Conservation (phyloP, 2,888 invertebrate species). For the Amitus sp. region DNA sequence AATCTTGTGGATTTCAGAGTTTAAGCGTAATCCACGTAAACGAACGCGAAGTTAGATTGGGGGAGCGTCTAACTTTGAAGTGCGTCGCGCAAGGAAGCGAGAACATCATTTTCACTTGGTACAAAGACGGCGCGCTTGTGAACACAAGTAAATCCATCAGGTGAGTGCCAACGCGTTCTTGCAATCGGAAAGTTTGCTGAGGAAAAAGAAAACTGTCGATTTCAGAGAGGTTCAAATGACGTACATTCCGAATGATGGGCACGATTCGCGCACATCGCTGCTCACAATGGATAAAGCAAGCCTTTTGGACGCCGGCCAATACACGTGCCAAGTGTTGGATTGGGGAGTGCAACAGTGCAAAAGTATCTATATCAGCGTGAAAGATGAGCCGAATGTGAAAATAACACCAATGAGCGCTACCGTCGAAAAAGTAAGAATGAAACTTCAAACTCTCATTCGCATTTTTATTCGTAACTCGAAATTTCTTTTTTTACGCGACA, state of each 20-base stretch:
- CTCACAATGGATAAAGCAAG: conserved; percentile 78
- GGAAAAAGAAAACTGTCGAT: background rate
- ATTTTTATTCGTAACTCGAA: too few relatives aligned
- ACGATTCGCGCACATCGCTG: conserved; percentile 73
- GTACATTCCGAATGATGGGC: conserved; percentile 66
- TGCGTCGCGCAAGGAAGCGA: conserved; percentile 83
- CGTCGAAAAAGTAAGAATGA: conserved; percentile 73
- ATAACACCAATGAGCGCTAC: conserved; percentile 78
- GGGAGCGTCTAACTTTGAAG: conserved; percentile 80
- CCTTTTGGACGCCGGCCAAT: conserved; percentile 78
- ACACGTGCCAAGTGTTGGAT: conserved; percentile 82
- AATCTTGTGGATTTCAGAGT: too few relatives aligned
- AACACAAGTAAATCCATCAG: conserved; percentile 80
- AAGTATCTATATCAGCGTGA: conserved; percentile 71
- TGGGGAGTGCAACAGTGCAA: conserved; percentile 77
- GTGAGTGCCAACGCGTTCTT: too few relatives aligned
- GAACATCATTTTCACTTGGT: conserved; percentile 81
- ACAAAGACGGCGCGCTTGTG: conserved; percentile 80
- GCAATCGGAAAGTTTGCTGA: background rate
- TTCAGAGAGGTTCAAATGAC: conserved; percentile 63
- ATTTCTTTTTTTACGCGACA: too few relatives aligned
- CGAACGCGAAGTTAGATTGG: conserved; percentile 71
- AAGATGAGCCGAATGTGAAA: conserved; percentile 73
- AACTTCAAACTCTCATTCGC: too few relatives aligned
- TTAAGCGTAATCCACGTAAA: conserved; percentile 57